Conservation (phyloP, 64 coral and sea anemone genomes). For the Pachyseris speciosa region DNA sequence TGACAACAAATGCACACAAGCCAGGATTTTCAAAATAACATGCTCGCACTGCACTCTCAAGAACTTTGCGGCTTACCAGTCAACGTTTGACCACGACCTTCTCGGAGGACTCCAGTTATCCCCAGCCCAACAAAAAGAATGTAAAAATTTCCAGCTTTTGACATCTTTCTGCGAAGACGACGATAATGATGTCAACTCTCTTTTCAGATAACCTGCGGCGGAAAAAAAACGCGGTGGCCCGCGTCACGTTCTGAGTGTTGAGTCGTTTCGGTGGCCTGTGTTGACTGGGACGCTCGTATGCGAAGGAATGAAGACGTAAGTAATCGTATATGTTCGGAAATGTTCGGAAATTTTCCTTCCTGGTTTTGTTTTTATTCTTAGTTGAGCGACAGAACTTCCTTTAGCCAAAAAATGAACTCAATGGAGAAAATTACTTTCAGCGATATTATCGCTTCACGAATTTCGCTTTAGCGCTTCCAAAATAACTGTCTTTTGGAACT, state of each 20-base stretch:
- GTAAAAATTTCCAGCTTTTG: background rate
- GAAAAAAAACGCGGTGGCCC: background rate
- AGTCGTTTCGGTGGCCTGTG: background rate
- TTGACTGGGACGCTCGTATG: background rate
- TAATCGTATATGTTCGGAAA: constrained; percentile 7
- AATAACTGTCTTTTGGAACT: background rate
- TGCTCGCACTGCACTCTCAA: background rate
- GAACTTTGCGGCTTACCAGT: constrained; percentile 27
- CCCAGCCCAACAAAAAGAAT: background rate
- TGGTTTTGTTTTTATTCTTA: background rate
- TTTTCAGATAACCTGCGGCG: background rate
- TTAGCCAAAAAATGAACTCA: background rate
- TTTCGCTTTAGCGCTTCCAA: background rate
- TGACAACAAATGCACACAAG: too few species aligned
- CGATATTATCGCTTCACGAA: too few species aligned
- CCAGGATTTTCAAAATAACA: background rate
- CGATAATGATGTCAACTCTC: background rate
- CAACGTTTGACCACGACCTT: background rate
- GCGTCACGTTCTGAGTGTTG: background rate
- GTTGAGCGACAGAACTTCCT: background rate
- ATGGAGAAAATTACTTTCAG: background rate
- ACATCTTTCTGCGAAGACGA: background rate
- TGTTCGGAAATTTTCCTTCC: background rate
- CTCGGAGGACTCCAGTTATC: background rate
- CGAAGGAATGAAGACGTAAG: constrained; percentile 19